Evolutionary conservation across 2,113 vertebrate species (phyloP).

Genomic region (Brachirus orientalis): DNA sequence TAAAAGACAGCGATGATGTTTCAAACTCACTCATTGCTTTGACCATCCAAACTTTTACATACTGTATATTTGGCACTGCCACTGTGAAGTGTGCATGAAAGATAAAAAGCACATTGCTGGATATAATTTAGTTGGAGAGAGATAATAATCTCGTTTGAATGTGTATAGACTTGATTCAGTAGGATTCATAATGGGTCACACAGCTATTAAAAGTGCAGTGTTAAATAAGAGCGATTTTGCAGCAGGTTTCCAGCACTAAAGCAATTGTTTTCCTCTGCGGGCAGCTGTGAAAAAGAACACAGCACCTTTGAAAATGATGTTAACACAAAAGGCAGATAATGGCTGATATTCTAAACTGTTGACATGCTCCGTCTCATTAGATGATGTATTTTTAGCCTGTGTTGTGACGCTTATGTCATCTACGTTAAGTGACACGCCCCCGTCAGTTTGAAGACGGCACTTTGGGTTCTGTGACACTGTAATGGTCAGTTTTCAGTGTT

Average conservation of each 20-base stretch:
- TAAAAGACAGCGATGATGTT: too few species aligned
- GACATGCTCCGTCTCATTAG: slow-evolving; percentile 13
- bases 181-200: slow-evolving; percentile 74
- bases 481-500: too few species aligned
- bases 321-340: slow-evolving; percentile 35
- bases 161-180: slow-evolving; percentile 66
- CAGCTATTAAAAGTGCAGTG: slow-evolving; percentile 69
- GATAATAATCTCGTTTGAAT: slow-evolving; percentile 58
- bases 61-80: too few species aligned
- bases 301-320: slow-evolving; percentile 48
- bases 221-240: slow-evolving; percentile 52
- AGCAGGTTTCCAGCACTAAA: slow-evolving; percentile 34
- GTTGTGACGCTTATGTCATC: slow-evolving; percentile 7
- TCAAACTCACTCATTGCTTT: too few species aligned
- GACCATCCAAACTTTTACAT: too few species aligned
- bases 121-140: slow-evolving; percentile 39
- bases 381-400: slow-evolving; percentile 27
- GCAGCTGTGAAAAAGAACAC: slow-evolving; percentile 22
- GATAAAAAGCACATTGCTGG: slow-evolving; percentile 30
- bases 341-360: slow-evolving; percentile 19
- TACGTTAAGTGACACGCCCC: slow-evolving; percentile 29
- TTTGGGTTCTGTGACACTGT: background rate
- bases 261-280: slow-evolving; percentile 36
- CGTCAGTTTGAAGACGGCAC: background rate
- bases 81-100: background rate